Percentiles rank a stretch among this genome's conserved stretches.
These are phyloP conservation scores for Oenanthe oenanthe DNA, from an alignment of 2,113 vertebrate species.

Conservation along the genomic window DNA sequence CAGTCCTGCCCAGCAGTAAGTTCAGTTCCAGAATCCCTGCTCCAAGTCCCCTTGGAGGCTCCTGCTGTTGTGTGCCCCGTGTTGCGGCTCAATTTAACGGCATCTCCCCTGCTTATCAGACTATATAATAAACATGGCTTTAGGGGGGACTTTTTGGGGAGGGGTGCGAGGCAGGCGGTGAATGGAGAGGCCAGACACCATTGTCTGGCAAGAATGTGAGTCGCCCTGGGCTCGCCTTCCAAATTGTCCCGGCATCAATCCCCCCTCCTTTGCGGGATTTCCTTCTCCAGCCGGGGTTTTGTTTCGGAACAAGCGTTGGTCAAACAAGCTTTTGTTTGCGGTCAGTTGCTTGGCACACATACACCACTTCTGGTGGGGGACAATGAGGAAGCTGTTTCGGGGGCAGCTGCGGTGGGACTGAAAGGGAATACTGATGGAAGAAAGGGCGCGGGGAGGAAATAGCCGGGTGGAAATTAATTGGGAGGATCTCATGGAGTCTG, in stretches of 20 bases:
- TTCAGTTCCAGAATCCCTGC: not conserved
- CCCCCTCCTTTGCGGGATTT: constrained; percentile 74
- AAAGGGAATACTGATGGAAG: constrained; percentile 62
- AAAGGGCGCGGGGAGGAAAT: constrained; percentile 27
- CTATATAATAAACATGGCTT: not conserved
- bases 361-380: constrained; percentile 75
- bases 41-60: not conserved
- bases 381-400: constrained; percentile 76
- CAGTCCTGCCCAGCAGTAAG: not conserved
- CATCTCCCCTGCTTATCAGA: not conserved
- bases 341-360: constrained; percentile 78
- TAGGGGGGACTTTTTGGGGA: not conserved
- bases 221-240: constrained; percentile 63
- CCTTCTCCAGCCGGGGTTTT: constrained; percentile 79
- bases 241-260: constrained; percentile 69
- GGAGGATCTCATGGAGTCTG: not conserved
- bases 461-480: constrained; percentile 25
- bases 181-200: constrained; percentile 68
- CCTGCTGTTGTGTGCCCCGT: not conserved
- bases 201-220: constrained; percentile 62
- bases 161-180: constrained; percentile 12
- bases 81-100: not conserved
- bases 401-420: constrained; percentile 68
- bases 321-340: constrained; percentile 87
- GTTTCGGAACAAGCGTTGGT: constrained; percentile 85